phyloP scores from a whole-genome alignment of 2,888 invertebrate species.

The Chymomyza fuscimana region DNA sequence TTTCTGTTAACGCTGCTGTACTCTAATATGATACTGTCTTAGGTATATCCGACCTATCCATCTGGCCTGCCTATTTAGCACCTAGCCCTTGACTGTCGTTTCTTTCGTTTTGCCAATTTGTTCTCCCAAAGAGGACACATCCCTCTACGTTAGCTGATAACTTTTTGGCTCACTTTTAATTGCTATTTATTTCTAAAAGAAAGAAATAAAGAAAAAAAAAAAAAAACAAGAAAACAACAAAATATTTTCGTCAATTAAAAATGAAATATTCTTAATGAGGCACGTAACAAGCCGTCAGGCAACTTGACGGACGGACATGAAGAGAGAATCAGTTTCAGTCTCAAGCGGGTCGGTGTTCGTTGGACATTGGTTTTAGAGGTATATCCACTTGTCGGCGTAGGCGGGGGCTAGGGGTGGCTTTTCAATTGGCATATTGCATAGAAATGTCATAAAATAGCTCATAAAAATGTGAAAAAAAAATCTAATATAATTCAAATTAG shows the following conservation, averaged over 20 bases:
- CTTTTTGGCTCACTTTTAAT: slow-evolving; percentile 51
- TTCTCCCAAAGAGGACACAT: slow-evolving; percentile 31
- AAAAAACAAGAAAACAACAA: background rate
- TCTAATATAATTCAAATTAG: slow-evolving; percentile 41
- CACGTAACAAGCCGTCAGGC: slow-evolving; percentile 57
- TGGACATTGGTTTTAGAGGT: background rate
- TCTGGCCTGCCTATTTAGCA: too few species aligned
- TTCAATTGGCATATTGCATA: slow-evolving; percentile 27
- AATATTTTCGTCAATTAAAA: slow-evolving; percentile 62
- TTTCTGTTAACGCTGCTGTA: too few species aligned
- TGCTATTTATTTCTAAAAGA: slow-evolving; percentile 15
- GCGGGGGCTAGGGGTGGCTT: background rate
- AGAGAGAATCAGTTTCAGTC: slow-evolving; percentile 2
- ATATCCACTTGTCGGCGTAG: background rate
- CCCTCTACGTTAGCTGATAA: slow-evolving; percentile 35
- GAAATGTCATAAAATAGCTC: slow-evolving; percentile 66
- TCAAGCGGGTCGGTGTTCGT: background rate
- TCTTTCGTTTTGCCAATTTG: slow-evolving; percentile 17
- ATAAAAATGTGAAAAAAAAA: slow-evolving; percentile 50
- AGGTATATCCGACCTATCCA: too few species aligned
- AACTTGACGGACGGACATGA: slow-evolving; percentile 16
- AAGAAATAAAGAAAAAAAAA: background rate
- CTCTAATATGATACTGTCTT: too few species aligned
- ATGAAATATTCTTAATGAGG: slow-evolving; percentile 68
- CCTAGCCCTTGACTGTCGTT: background rate